These are phyloP conservation scores for Elachura formosa DNA, from an alignment of 2,113 vertebrate genomes.

Conservation along the genomic window DNA sequence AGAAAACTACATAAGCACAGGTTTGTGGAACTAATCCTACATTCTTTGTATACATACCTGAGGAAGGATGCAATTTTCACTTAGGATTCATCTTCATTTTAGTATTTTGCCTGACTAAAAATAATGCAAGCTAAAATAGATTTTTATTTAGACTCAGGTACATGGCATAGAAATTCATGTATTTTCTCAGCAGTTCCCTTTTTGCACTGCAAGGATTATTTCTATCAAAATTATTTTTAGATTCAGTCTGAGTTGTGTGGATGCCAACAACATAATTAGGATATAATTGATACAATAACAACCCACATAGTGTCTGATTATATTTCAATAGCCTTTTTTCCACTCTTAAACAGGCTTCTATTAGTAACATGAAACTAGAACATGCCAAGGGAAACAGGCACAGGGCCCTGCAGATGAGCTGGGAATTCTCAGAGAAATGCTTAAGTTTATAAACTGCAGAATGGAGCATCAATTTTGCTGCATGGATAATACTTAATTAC, in stretches of 20 bases:
- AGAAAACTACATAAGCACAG: not conserved
- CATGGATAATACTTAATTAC: slow-evolving; percentile 56
- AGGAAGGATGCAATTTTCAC: not conserved
- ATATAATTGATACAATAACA: slow-evolving; percentile 34
- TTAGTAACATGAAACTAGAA: slow-evolving; percentile 23
- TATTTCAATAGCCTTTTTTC: slow-evolving; percentile 9
- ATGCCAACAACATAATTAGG: slow-evolving; percentile 32
- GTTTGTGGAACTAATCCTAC: not conserved
- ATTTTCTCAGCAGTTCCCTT: not conserved
- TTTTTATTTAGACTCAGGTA: not conserved
- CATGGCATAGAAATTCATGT: not conserved
- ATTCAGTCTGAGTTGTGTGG: not conserved
- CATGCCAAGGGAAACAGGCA: not conserved
- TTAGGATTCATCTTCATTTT: not conserved
- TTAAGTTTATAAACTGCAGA: slow-evolving; percentile 60
- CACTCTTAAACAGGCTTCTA: not conserved
- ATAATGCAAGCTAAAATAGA: not conserved
- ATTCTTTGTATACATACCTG: not conserved
- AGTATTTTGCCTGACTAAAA: not conserved
- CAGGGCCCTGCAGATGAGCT: slow-evolving; percentile 25
- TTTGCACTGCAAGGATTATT: not conserved
- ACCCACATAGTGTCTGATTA: not conserved
- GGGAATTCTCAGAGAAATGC: slow-evolving; percentile 26
- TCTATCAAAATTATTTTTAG: not conserved
- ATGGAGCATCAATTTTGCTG: slow-evolving; percentile 57